Evolutionary conservation across 2,888 invertebrate genomes (phyloP).

Genomic region (Drosophila mimetica): DNA sequence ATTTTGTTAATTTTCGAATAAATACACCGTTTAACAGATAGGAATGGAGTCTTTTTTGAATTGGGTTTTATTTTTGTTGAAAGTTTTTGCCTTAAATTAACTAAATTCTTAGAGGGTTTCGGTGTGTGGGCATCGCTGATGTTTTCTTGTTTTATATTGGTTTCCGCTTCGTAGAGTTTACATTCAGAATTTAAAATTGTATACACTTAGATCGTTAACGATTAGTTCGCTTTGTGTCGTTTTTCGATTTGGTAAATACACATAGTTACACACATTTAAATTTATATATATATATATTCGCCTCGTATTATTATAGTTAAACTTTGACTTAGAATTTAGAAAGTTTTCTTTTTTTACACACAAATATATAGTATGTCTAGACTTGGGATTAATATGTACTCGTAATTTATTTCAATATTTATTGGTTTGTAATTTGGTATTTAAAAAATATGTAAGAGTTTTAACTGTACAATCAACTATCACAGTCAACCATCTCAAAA

Average conservation of each 20-base stretch:
- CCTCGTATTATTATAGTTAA: conserved; percentile 50
- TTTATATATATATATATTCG: conserved; percentile 22
- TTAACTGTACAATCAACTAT: conserved; percentile 83
- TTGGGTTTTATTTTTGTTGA: conserved; percentile 66
- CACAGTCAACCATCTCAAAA: conserved; percentile 84
- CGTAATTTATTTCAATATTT: conserved; percentile 48
- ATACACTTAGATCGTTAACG: conserved; percentile 70
- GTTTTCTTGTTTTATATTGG: conserved; percentile 39
- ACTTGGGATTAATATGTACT: conserved; percentile 36
- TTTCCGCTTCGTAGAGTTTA: conserved; percentile 41
- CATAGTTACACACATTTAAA: conserved; percentile 68
- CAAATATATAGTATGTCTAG: conserved; percentile 27
- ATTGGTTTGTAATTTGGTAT: conserved; percentile 50
- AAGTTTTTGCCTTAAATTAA: conserved; percentile 69
- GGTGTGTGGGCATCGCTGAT: conserved; percentile 64
- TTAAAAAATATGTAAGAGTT: conserved; percentile 73
- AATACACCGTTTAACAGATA: conserved; percentile 32
- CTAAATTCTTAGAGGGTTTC: conserved; percentile 69
- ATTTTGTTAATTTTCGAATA: conserved; percentile 25
- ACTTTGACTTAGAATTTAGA: conserved; percentile 58
- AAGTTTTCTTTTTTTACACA: conserved; percentile 32
- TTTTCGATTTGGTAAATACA: conserved; percentile 54
- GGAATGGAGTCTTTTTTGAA: conserved; percentile 50
- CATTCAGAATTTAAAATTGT: conserved; percentile 78
- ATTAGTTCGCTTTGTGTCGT: conserved; percentile 54